Evolutionary conservation across 2,797 vertebrate genomes (phyloP).

Genomic region (Enoplosus armatus): DNA sequence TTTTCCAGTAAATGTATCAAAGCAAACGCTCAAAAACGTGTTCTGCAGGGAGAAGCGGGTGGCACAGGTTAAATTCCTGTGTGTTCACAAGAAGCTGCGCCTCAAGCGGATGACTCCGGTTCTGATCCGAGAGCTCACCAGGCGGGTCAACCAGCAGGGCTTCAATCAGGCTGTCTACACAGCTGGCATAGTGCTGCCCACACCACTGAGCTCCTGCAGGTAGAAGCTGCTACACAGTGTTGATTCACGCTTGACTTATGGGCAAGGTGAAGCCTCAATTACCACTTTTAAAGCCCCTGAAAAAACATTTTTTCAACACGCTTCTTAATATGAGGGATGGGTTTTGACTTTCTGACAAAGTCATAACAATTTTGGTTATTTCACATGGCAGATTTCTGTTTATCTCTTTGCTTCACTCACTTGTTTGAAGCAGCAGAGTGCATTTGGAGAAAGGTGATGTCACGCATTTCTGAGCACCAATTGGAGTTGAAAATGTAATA

Average conservation of each 20-base stretch:
- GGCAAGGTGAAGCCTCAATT: not conserved
- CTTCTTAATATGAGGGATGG: too few relatives aligned
- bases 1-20: constrained; percentile 31
- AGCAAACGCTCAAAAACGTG: constrained; percentile 31
- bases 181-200: constrained; percentile 90
- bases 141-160: constrained; percentile 91
- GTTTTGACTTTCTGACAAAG: too few relatives aligned
- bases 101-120: constrained; percentile 96
- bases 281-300: not conserved
- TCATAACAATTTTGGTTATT: too few relatives aligned
- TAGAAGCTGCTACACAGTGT: constrained; percentile 59
- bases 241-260: constrained; percentile 8
- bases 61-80: constrained; percentile 96
- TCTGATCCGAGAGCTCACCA: constrained; percentile 94
- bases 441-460: too few relatives aligned
- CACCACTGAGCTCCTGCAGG: constrained; percentile 94
- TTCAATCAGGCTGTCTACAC: constrained; percentile 93
- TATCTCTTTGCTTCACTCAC: too few relatives aligned
- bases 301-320: not conserved
- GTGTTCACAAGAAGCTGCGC: constrained; percentile 97
- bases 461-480: too few relatives aligned
- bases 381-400: too few relatives aligned
- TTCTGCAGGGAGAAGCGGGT: constrained; percentile 90
- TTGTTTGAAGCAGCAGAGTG: too few relatives aligned
- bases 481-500: too few relatives aligned